A percentile compares a stretch with the other conserved stretches of the same genome.
phyloP scores from a whole-genome alignment of 2,113 vertebrate genomes.

The Lampris incognitus region DNA sequence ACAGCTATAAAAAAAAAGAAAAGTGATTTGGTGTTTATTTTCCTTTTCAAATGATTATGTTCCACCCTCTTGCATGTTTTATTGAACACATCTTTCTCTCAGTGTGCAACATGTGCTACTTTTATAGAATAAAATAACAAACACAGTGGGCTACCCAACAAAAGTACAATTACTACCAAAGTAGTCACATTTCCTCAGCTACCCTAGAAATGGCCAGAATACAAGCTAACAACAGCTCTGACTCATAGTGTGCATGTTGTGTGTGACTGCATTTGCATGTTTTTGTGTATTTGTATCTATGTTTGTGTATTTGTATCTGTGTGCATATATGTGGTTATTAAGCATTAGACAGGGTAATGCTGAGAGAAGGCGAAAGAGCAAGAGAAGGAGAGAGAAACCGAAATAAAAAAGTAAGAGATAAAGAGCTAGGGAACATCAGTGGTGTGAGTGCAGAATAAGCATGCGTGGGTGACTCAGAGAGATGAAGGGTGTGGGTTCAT shows the following conservation, averaged over 20 bases:
- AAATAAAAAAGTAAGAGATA: not conserved
- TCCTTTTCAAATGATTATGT: too few species aligned
- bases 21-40: too few species aligned
- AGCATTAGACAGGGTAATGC: not conserved
- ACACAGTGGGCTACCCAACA: not conserved
- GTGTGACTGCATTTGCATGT: not conserved
- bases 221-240: slow-evolving; percentile 4
- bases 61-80: too few species aligned
- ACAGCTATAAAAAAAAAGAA: too few species aligned
- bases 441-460: not conserved
- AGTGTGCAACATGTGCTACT: too few species aligned
- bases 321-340: not conserved
- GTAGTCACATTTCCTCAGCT: not conserved
- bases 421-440: not conserved
- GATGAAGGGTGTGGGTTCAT: not conserved
- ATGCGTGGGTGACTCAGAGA: not conserved
- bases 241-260: slow-evolving; percentile 3
- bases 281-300: not conserved
- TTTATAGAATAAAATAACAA: not conserved
- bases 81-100: too few species aligned
- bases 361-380: not conserved
- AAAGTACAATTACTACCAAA: not conserved
- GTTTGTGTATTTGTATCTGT: not conserved
- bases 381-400: not conserved
- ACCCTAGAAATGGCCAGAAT: not conserved